phyloP scores from a whole-genome alignment of 2,888 invertebrate species.

The Plutella xylostella region DNA sequence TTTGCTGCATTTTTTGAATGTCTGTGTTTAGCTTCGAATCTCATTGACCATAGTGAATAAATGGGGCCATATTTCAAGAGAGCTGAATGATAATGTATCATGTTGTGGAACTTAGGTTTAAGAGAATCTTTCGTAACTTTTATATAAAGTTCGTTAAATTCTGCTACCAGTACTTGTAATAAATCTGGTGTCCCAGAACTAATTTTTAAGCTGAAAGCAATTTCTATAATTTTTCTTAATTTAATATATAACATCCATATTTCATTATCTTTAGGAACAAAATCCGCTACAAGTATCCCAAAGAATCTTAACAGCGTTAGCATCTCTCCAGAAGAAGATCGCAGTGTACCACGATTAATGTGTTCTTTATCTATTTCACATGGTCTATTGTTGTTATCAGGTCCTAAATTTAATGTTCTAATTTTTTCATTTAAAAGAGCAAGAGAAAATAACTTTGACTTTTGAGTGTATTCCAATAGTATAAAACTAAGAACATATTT shows the following conservation, averaged over 20 bases:
- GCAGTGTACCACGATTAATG: neutral
- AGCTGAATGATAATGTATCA: constrained; percentile 3
- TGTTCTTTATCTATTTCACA: neutral
- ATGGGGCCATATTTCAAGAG: constrained; percentile 4
- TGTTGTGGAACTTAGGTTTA: constrained; percentile 7
- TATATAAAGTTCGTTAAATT: constrained; percentile 3
- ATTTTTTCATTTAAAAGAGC: neutral
- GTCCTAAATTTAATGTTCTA: constrained; percentile 1
- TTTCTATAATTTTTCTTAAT: constrained; percentile 2
- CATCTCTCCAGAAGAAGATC: constrained; percentile 1
- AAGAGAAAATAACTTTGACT: constrained; percentile 2
- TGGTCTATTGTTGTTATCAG: neutral
- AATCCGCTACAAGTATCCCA: constrained; percentile 2
- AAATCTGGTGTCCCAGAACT: neutral
- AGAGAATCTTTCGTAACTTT: neutral
- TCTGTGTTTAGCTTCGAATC: constrained; percentile 8
- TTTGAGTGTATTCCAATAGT: constrained; percentile 1
- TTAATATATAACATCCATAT: neutral
- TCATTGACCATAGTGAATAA: constrained; percentile 1
- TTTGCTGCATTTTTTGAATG: constrained; percentile 5
- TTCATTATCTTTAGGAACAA: neutral
- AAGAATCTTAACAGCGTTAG: constrained; percentile 2
- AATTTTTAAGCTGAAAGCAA: neutral
- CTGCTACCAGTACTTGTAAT: constrained; percentile 3
- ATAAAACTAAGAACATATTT: constrained; percentile 15